A percentile compares a stretch with the other conserved stretches of the same genome.
phyloP scores from a whole-genome alignment of 1,140 invertebrate species.

The Berghia stephanieae region DNA sequence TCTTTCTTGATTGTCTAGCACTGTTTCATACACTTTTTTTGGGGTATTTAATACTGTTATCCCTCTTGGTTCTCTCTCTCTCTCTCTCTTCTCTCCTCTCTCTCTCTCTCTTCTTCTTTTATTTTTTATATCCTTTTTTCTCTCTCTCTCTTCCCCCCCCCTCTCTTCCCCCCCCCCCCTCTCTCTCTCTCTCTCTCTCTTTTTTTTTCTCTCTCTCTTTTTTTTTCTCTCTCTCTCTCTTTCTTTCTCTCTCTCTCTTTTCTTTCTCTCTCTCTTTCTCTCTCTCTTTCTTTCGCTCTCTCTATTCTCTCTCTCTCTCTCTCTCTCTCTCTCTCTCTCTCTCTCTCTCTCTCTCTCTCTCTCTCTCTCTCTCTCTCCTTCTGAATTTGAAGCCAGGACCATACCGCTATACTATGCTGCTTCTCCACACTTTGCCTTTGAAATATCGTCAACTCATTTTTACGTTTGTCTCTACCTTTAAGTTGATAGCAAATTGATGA shows the following conservation, averaged over 20 bases:
- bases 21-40: no score
- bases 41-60: no score
- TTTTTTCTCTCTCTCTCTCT: not conserved
- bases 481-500: not conserved
- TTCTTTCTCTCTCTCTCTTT: not conserved
- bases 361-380: not conserved
- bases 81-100: conserved; percentile 17
- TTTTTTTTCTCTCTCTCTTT: not conserved
- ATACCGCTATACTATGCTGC: no score
- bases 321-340: not conserved
- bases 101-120: conserved; percentile 8
- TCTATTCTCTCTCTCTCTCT: not conserved
- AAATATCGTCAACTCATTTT: not conserved
- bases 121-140: not conserved
- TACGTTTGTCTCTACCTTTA: not conserved
- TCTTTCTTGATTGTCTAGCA: no score
- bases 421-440: not conserved
- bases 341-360: not conserved
- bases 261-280: not conserved
- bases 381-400: not conserved
- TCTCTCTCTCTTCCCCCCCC: not conserved
- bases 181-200: conserved; percentile 9
- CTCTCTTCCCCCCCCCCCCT: conserved; percentile 14
- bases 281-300: not conserved
- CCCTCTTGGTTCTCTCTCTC: no score